A percentile compares a stretch with the other conserved stretches of the same genome.
Conservation (phyloP, 2,113 vertebrate genomes). For the Eleginops maclovinus region DNA sequence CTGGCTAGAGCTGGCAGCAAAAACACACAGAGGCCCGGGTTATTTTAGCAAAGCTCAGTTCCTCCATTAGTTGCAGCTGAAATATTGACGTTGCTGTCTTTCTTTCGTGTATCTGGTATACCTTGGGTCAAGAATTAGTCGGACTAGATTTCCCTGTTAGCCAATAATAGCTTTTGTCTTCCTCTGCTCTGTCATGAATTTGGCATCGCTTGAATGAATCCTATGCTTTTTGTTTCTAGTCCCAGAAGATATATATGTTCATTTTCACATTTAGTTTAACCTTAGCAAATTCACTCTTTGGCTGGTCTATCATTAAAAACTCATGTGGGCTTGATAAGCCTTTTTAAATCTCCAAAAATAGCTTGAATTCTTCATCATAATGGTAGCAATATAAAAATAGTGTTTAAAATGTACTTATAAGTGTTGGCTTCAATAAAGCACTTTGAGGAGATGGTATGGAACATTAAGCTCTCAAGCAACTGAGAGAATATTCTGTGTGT, state of each 20-base stretch:
- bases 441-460: background rate
- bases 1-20: conserved; percentile 42
- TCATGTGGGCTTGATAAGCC: background rate
- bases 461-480: background rate
- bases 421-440: background rate
- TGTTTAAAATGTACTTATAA: too few relatives aligned
- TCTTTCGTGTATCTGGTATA: conserved; percentile 28
- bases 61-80: conserved; percentile 71
- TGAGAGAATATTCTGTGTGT: background rate
- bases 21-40: conserved; percentile 50
- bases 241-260: background rate
- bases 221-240: background rate
- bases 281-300: background rate
- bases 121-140: conserved; percentile 43
- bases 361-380: too few relatives aligned
- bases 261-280: background rate
- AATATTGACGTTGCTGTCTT: conserved; percentile 74
- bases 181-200: conserved; percentile 6
- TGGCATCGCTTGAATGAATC: conserved; percentile 3
- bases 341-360: background rate
- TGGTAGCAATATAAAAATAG: background rate
- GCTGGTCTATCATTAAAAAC: background rate
- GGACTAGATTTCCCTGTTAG: conserved; percentile 33
- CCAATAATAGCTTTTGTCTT: conserved; percentile 15
- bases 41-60: conserved; percentile 72